Percentiles rank a stretch among this genome's conserved stretches.
Evolutionary conservation across 1,140 invertebrate species (phyloP).

Genomic region (Thereuonema tuberculata): DNA sequence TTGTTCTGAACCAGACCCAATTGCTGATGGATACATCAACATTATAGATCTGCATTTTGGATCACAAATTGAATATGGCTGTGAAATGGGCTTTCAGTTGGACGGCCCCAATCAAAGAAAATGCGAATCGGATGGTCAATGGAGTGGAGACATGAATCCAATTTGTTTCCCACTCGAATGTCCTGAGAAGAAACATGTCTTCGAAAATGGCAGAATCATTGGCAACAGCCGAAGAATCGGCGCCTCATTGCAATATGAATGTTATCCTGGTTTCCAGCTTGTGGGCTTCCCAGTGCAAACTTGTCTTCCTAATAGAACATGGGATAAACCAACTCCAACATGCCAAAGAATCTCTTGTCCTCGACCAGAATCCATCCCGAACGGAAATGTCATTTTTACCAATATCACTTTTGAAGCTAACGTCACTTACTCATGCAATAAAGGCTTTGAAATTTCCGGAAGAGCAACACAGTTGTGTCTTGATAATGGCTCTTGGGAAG

Average conservation of each 20-base stretch:
- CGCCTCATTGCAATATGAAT: too few species aligned
- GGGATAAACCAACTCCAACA: slow-evolving; percentile 14
- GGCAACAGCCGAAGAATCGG: too few species aligned
- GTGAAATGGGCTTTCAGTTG: slow-evolving; percentile 7
- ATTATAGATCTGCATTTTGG: slow-evolving; percentile 15
- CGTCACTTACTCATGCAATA: slow-evolving; percentile 29
- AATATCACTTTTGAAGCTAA: slow-evolving; percentile 13
- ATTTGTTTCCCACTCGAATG: background rate
- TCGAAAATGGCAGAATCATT: too few species aligned
- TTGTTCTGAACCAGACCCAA: background rate
- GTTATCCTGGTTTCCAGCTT: slow-evolving; percentile 20
- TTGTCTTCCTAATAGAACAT: slow-evolving; percentile 18
- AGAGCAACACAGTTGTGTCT: slow-evolving; percentile 24
- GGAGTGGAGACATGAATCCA: background rate
- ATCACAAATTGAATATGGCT: slow-evolving; percentile 17
- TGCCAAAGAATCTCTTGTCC: slow-evolving; percentile 15
- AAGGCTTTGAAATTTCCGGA: slow-evolving; percentile 32
- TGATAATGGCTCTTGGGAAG: slow-evolving; percentile 29
- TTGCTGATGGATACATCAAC: slow-evolving; percentile 1
- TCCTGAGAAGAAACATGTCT: too few species aligned
- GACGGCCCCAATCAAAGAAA: background rate
- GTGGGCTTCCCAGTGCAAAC: slow-evolving; percentile 15
- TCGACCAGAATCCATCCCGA: slow-evolving; percentile 18
- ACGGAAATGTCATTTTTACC: slow-evolving; percentile 18
- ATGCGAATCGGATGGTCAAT: background rate